These are phyloP conservation scores for Karalla daura DNA, from an alignment of 2,797 vertebrate genomes.

Conservation along the genomic window DNA sequence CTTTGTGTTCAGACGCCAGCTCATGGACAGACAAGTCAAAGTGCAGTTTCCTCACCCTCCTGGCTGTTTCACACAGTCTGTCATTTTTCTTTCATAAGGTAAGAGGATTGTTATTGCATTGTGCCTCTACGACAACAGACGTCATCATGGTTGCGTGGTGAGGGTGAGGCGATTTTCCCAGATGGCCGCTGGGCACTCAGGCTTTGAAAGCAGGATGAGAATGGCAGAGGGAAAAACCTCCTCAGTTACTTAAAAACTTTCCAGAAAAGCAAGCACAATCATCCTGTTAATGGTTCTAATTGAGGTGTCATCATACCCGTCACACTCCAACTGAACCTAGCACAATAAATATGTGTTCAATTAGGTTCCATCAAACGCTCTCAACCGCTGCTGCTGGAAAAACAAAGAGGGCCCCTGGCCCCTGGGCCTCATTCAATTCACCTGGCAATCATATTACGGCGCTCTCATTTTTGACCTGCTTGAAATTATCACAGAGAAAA, in stretches of 20 bases:
- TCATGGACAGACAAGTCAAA: constrained; percentile 57
- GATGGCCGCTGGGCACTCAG: constrained; percentile 54
- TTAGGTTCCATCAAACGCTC: constrained; percentile 74
- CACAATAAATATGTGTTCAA: constrained; percentile 80
- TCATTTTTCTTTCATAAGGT: constrained; percentile 59
- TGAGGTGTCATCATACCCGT: constrained; percentile 74
- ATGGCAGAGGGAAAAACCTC: constrained; percentile 16
- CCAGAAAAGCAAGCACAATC: constrained; percentile 71
- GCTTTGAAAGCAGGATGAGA: constrained; percentile 57
- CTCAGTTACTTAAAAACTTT: constrained; percentile 55
- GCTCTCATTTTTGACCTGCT: constrained; percentile 72
- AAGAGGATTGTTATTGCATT: constrained; percentile 73
- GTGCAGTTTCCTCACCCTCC: constrained; percentile 37
- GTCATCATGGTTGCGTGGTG: constrained; percentile 57
- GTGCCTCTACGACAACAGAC: constrained; percentile 62
- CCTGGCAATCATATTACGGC: constrained; percentile 75
- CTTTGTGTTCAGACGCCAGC: constrained; percentile 60
- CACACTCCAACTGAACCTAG: constrained; percentile 76
- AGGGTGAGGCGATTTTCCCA: constrained; percentile 62
- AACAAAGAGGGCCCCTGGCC: constrained; percentile 69
- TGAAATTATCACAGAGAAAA: constrained; percentile 79
- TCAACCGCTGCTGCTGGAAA: constrained; percentile 69
- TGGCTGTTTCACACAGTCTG: constrained; percentile 55
- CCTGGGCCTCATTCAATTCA: constrained; percentile 70
- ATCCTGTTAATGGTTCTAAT: constrained; percentile 80